Evolutionary conservation across 2,113 vertebrate species (phyloP), one percentile per base, ranked within the genome.

Genomic region (Ochotona curzoniae): DNA sequence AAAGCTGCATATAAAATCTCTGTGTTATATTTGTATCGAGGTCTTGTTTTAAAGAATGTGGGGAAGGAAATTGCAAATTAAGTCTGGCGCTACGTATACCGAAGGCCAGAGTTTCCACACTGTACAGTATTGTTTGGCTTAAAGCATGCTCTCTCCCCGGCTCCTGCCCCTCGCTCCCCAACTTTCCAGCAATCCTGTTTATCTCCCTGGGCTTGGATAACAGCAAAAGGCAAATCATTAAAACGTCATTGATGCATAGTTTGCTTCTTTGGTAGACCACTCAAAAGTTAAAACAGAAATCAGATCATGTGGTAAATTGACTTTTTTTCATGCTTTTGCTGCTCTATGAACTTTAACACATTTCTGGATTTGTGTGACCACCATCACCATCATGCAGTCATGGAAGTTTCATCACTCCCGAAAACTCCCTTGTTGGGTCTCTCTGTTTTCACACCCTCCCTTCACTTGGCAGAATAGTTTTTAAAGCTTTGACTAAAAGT

Each of bases 1-100:
- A 97, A 97, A 96, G 93, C 57, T 87, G 2, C 80, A 89, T 66
- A 84, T 97, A 97, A 96, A 95, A 97, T 86, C 47, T 76, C 78
- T 93, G 94, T 75, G 93, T 82, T 90, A 85, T 96, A 83, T 92
- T 95, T 97, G 81, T 87, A 87, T 85, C 89, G 76, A 30, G 1
- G 73, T 95, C 96, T 93, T 97, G 93, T 96, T 92, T 97, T 82
- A 96, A 91, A 71, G 95, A 93, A 85, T 91, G 57, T 78, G 96
- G 97, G 94, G 95, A 93, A 96, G 95, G 97, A 97, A 98, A 98
- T 95, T 95, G 96, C 96, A 96, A 97, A 85, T 97, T 97, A 97
- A 95, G 63, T 86, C 88, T 95, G 89, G 78, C 49, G 35, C 61
- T 94, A 49, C 12, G 23, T 75, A 71, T 25, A 71, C 47, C 17